Base-by-base conservation (phyloP, 2,888 invertebrate genomes). In the Mylabris sibirica region DNA sequence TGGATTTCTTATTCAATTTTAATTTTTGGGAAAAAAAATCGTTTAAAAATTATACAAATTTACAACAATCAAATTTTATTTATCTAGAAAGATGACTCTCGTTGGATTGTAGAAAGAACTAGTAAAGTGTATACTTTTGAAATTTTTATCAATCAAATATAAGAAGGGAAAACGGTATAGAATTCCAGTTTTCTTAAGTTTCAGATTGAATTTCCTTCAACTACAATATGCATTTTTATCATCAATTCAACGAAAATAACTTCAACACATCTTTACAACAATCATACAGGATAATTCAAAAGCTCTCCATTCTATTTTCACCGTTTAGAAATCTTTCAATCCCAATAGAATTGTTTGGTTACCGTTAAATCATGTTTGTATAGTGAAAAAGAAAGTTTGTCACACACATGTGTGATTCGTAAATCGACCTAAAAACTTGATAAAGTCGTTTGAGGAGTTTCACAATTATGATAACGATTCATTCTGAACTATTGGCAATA, bases 401-500 rank as follows among this genome's bases (percentile, higher is more conserved):
- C 44, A 44, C 44, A 44, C n/a, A 44, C 8, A 41, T 12, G 2
- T 12, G 35, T 35, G 35, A 38, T 38, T 38, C 38, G 38, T 12
- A 38, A 38, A 38, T 38, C 38, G 38, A 14, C 30, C 38, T 38
- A 38, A 38, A 38, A 38, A 38, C 38, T 14, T 38, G 38, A 12
- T 30, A 30, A 30, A 30, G 30, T 30, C 30, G 30, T 30, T 44
- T 44, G 5, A 5, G 6, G 44, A 44, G 17, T 44, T 64, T 30
- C 63, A 63, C 67, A 65, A 30, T 26, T 60, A 62, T 49, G 41
- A 24, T 20, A 14, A 57, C 60, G 41, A 68, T 67, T 61, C 61
- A 63, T 66, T 14, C 2, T 12, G 1, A 14, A 41, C 38, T 44
- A n/a, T 65, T 63, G 60, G 68, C 64, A 59, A 68, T 59, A 60